Conservation (phyloP, 2,113 vertebrate genomes). For the Phaethornis superciliosus region DNA sequence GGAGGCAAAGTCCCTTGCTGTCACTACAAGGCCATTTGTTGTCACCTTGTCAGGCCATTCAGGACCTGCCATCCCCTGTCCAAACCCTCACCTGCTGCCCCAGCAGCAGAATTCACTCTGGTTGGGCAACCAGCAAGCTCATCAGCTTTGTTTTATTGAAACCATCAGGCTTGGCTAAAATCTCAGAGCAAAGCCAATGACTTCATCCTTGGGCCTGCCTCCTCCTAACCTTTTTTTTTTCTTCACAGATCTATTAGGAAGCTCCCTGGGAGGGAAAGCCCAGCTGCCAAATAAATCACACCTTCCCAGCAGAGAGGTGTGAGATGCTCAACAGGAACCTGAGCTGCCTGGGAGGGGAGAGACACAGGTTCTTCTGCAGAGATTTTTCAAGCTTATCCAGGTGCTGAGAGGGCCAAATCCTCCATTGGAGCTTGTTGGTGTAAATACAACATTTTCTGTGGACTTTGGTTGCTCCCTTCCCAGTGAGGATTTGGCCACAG, state of each 20-base stretch:
- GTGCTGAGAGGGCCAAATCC: background rate
- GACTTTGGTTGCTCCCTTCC: background rate
- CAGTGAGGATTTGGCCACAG: background rate
- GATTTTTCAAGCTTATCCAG: background rate
- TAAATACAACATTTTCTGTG: background rate
- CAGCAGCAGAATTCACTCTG: background rate
- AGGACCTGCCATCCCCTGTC: background rate
- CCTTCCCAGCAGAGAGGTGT: constrained; percentile 41
- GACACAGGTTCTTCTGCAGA: background rate
- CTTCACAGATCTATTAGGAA: constrained; percentile 59
- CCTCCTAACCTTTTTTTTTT: constrained; percentile 14
- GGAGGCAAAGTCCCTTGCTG: background rate
- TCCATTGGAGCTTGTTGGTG: fast-evolving
- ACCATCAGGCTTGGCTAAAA: constrained; percentile 64
- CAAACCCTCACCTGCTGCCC: background rate
- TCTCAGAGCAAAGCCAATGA: constrained; percentile 59
- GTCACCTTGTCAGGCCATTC: background rate
- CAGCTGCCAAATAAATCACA: constrained; percentile 61
- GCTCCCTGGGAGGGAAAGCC: constrained; percentile 46
- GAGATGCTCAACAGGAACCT: constrained; percentile 30
- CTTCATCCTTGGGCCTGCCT: constrained; percentile 69
- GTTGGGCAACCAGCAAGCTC: background rate
- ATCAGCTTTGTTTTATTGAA: constrained; percentile 57
- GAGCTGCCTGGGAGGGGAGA: constrained; percentile 8
- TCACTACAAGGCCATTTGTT: background rate